Evolutionary conservation across 2,888 invertebrate genomes (phyloP).

Genomic region (Laothoe populi): DNA sequence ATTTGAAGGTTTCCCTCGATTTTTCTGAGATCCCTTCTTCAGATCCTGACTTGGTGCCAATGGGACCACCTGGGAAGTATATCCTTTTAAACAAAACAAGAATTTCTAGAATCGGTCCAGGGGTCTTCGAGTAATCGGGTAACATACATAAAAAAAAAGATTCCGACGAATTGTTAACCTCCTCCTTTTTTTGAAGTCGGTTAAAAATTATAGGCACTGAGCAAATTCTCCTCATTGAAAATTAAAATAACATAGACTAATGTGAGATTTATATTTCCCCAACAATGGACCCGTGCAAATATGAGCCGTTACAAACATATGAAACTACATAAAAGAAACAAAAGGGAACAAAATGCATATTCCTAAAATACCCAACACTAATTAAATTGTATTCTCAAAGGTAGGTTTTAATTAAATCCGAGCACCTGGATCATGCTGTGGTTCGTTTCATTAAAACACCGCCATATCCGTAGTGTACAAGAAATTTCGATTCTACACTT

Average conservation of each 20-base stretch:
- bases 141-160: too few species aligned
- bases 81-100: too few species aligned
- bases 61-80: too few species aligned
- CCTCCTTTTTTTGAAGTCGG: too few species aligned
- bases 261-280: neutral
- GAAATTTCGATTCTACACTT: neutral
- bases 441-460: neutral
- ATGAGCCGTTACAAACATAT: neutral
- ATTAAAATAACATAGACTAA: neutral
- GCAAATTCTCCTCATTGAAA: too few species aligned
- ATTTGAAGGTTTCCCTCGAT: too few species aligned
- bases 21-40: too few species aligned
- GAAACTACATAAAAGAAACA: constrained; percentile 29
- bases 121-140: too few species aligned
- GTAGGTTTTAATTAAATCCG: constrained; percentile 58
- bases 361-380: constrained; percentile 48
- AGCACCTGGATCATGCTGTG: constrained; percentile 34
- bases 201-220: too few species aligned
- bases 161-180: too few species aligned
- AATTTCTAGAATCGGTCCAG: too few species aligned
- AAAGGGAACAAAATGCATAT: constrained; percentile 34
- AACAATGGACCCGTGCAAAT: neutral
- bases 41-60: too few species aligned
- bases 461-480: neutral
- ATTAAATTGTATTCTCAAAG: constrained; percentile 58